Percentiles rank a stretch among this genome's conserved stretches.
Conservation (phyloP, 2,888 invertebrate species). For the Thecocarcelia acutangulata region DNA sequence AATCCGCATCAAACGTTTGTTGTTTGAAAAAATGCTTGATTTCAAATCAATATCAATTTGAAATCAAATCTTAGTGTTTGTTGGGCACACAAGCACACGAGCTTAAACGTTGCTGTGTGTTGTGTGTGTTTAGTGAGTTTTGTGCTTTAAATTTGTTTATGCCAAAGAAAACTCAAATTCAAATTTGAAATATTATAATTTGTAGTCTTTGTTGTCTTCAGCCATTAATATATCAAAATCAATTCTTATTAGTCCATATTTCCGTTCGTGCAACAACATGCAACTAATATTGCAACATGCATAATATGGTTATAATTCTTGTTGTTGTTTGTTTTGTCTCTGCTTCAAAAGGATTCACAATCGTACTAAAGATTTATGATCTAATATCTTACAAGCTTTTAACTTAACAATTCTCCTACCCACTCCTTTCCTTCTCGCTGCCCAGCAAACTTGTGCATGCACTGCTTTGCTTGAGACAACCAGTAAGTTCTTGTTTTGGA, state of each 20-base stretch:
- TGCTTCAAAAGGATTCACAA: conserved; percentile 54
- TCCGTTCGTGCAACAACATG: conserved; percentile 50
- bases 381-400: conserved; percentile 62
- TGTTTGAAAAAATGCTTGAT: too few species aligned
- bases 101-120: conserved; percentile 18
- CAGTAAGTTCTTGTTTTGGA: conserved; percentile 45
- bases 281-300: conserved; percentile 29
- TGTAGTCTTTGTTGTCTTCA: conserved; percentile 62
- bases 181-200: conserved; percentile 61
- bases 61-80: conserved; percentile 12
- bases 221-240: conserved; percentile 80
- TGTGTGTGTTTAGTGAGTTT: conserved; percentile 19
- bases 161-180: conserved; percentile 54
- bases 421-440: too few species aligned
- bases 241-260: conserved; percentile 77
- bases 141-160: conserved; percentile 41
- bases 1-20: too few species aligned
- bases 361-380: conserved; percentile 71
- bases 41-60: too few species aligned
- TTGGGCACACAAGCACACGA: neutral
- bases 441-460: neutral
- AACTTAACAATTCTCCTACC: neutral
- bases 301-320: conserved; percentile 19
- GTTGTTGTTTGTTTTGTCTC: conserved; percentile 47
- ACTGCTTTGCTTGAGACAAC: too few species aligned